Evolutionary conservation across 2,888 invertebrate species (phyloP), one percentile per base, ranked within the genome.

Genomic region (Xestobium rufovillosum): DNA sequence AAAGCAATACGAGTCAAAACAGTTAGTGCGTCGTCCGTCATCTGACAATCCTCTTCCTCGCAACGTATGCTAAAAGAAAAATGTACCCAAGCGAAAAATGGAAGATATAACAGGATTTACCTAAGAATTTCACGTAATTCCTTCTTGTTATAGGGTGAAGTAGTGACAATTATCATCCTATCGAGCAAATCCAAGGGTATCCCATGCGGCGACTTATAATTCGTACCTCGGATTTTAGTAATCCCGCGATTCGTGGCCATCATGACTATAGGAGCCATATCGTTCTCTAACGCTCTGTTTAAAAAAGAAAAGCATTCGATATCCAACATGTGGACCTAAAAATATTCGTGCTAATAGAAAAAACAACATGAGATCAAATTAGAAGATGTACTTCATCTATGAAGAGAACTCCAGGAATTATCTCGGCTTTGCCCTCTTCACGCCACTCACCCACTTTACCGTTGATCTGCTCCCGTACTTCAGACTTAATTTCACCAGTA

Each of bases 261-360:
- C 26, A 99, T 92, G 0, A 98, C 87, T 1, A 99, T 81, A 0
- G 98, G 98, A 0, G 97, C 88, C 73, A 96, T 92, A 55, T 98
- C 97, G 28, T 88, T 88, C 60, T 98, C 98, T 14, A 98, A 68
- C 0, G 97, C 97, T 3, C 98, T 80, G 69, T 99, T 99, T 4
- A 98, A 70, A 65, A 87, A 98, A 0, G 97, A 97, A 69, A 98
- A 98, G 60, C 97, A 98, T 63, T 99, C 98, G 27, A 98, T 92
- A 62, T 98, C 98, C 47, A 99, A 69, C 96, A 98, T 97, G 61
- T 99, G 98, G 0, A 91, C 85, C 73, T 76, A 62, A 3, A 44
- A 42, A 34, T 17, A 27, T n/a, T 8, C 23, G n/a, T 8, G 23
- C n/a, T 6, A 23, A 23, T 8, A 23, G 6, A 23, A 23, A 23